Percentiles rank a stretch among this genome's conserved stretches.
Evolutionary conservation across 1,140 invertebrate species (phyloP).

Genomic region (Lamellibrachia luymesi): DNA sequence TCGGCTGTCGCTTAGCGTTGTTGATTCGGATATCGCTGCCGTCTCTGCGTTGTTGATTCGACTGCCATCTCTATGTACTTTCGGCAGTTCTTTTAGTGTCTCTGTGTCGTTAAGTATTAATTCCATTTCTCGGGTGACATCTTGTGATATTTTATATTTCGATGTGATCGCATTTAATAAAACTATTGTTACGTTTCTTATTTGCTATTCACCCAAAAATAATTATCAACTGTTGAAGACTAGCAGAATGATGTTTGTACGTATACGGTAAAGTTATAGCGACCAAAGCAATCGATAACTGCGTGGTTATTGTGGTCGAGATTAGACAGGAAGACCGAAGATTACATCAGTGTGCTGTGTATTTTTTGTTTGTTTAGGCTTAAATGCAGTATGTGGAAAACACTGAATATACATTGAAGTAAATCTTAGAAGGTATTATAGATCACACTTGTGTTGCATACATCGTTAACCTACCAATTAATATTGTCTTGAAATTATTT

Average conservation of each 20-base stretch:
- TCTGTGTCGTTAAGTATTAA: too few species aligned
- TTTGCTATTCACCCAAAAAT: too few species aligned
- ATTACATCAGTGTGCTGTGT: background rate
- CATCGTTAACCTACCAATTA: background rate
- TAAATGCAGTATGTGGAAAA: background rate
- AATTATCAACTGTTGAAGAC: background rate
- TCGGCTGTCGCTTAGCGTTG: too few species aligned
- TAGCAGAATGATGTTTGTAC: background rate
- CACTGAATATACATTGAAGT: background rate
- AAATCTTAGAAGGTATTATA: background rate
- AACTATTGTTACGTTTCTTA: too few species aligned
- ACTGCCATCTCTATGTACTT: too few species aligned
- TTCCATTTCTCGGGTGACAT: too few species aligned
- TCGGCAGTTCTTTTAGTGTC: too few species aligned
- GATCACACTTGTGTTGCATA: background rate
- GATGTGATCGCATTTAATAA: too few species aligned
- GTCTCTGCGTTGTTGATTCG: too few species aligned
- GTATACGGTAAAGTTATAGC: background rate
- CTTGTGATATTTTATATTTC: too few species aligned
- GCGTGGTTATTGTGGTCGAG: background rate
- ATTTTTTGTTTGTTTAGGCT: background rate
- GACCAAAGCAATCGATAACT: background rate
- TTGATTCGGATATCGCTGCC: too few species aligned
- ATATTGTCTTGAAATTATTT: background rate
- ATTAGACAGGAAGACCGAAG: background rate